These are phyloP conservation scores for Orientallactaga sibirica DNA, from an alignment of 2,797 vertebrate species.

Conservation along the genomic window DNA sequence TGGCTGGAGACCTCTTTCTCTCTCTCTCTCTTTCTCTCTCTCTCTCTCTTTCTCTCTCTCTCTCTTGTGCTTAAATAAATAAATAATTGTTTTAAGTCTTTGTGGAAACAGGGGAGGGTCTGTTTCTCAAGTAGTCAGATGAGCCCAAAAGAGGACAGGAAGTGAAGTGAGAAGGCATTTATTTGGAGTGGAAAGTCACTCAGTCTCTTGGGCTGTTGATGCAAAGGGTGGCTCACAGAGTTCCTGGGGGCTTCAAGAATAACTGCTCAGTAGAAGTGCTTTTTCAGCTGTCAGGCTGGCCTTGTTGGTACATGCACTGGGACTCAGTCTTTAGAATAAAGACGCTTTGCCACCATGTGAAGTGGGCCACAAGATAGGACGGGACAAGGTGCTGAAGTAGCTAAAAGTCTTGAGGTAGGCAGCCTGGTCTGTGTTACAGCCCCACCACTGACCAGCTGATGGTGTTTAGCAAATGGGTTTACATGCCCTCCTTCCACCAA, in stretches of 20 bases:
- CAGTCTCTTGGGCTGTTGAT: slow-evolving; percentile 13
- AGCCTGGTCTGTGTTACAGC: not conserved
- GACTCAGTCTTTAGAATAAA: not conserved
- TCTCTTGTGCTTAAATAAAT: no score
- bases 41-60: no score
- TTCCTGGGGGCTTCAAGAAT: not conserved
- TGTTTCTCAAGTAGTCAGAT: not conserved
- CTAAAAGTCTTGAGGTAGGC: not conserved
- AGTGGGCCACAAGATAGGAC: not conserved
- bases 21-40: no score
- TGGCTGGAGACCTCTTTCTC: no score
- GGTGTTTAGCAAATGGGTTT: not conserved
- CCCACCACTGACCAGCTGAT: not conserved
- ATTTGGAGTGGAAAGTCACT: not conserved
- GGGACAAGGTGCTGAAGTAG: no score
- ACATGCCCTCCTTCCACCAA: not conserved
- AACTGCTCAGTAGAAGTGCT: not conserved
- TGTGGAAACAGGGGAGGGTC: not conserved
- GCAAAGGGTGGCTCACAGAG: not conserved
- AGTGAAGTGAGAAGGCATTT: not conserved
- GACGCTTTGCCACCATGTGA: not conserved
- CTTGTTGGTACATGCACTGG: not conserved
- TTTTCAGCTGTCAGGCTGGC: not conserved
- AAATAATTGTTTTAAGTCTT: not conserved
- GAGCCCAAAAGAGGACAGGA: not conserved